These are phyloP conservation scores for Stegostoma tigrinum DNA, from an alignment of 2,113 vertebrate genomes.

Conservation along the genomic window DNA sequence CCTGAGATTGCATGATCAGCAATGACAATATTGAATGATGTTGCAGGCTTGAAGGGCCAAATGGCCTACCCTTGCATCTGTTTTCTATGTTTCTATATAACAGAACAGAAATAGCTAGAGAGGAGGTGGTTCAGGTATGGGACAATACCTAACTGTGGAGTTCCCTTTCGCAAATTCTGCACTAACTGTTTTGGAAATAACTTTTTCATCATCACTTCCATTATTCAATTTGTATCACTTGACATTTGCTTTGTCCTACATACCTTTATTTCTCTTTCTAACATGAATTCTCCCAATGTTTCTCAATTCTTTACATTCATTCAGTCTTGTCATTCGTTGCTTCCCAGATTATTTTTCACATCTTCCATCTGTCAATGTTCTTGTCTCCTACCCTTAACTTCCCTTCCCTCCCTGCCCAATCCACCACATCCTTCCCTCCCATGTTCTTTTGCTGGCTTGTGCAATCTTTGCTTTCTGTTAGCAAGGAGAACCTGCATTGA, in stretches of 20 bases:
- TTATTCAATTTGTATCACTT: conserved; percentile 52
- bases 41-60: too few relatives aligned
- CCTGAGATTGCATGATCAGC: too few relatives aligned
- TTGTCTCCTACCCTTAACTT: conserved; percentile 44
- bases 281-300: neutral
- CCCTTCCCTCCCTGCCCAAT: conserved; percentile 37
- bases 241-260: conserved; percentile 45
- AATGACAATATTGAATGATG: too few relatives aligned
- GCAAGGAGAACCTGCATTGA: neutral
- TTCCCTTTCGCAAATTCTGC: neutral
- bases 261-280: neutral
- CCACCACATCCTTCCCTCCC: conserved; percentile 41
- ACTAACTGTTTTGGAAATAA: neutral
- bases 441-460: conserved; percentile 40
- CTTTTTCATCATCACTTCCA: neutral
- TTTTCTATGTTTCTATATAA: neutral
- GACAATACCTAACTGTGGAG: neutral
- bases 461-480: neutral
- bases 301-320: neutral
- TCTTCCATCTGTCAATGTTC: neutral
- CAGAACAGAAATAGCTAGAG: neutral
- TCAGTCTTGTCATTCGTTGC: neutral
- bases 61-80: too few relatives aligned
- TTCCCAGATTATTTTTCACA: neutral
- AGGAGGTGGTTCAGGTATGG: neutral